Evolutionary conservation across 53 echinoderm and acorn worm genomes (phyloP).

Genomic region (Hippasteria phrygiana): DNA sequence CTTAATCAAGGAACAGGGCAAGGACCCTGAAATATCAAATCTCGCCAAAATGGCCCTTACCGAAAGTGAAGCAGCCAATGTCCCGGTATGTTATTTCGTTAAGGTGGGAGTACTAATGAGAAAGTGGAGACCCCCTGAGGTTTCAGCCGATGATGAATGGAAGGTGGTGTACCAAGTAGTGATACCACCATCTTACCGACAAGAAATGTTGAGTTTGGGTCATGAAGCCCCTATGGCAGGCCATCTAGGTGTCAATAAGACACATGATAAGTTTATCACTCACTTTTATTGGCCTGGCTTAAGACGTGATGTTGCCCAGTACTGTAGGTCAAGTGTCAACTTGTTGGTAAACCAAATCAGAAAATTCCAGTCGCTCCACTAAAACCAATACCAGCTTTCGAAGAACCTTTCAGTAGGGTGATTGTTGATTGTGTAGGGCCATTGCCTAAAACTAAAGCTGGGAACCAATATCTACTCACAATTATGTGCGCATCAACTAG

Average conservation of each 20-base stretch:
- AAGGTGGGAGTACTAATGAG: slow-evolving; percentile 42
- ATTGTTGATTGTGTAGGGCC: slow-evolving; percentile 70
- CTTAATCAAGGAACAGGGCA: not conserved
- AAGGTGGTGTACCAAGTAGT: slow-evolving; percentile 51
- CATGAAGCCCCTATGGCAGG: slow-evolving; percentile 61
- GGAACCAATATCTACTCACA: slow-evolving; percentile 49
- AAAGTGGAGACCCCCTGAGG: slow-evolving; percentile 51
- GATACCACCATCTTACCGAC: slow-evolving; percentile 40
- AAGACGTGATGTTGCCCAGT: slow-evolving; percentile 30
- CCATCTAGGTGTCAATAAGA: slow-evolving; percentile 64
- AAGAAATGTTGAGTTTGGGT: slow-evolving; percentile 32
- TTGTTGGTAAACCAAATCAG: slow-evolving; percentile 69
- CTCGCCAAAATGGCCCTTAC: not conserved
- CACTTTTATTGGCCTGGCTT: slow-evolving; percentile 64
- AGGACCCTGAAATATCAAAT: too few species aligned
- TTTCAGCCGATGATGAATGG: slow-evolving; percentile 62
- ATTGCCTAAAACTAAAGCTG: slow-evolving; percentile 35
- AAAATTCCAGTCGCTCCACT: slow-evolving; percentile 66
- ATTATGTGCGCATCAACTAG: slow-evolving; percentile 49
- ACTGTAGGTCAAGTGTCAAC: slow-evolving; percentile 53
- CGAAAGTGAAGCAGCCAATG: slow-evolving; percentile 48
- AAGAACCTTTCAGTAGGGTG: slow-evolving; percentile 58
- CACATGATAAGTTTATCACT: slow-evolving; percentile 35
- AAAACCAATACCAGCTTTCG: slow-evolving; percentile 67
- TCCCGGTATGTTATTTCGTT: slow-evolving; percentile 60